Evolutionary conservation across 2,113 vertebrate genomes (phyloP).

Genomic region (Crotalus tigris): DNA sequence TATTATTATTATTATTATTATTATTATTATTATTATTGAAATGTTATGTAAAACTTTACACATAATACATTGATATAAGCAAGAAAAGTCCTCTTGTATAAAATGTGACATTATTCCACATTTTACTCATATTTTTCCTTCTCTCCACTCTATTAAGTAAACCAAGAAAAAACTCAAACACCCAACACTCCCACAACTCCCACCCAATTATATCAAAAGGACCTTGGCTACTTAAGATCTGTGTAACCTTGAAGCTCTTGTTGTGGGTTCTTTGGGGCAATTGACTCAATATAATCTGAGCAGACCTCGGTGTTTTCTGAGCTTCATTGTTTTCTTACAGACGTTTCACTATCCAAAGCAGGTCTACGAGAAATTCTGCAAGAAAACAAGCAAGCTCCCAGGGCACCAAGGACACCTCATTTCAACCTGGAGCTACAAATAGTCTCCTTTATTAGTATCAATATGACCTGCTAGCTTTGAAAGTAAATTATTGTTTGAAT

Average conservation of each 20-base stretch:
- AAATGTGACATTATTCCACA: neutral
- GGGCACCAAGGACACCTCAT: neutral
- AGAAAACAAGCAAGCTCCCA: neutral
- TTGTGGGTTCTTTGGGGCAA: neutral
- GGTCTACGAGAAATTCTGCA: neutral
- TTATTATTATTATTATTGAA: neutral
- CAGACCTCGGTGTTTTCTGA: neutral
- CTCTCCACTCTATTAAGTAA: neutral
- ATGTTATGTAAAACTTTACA: neutral
- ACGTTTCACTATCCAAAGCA: neutral
- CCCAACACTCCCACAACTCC: neutral
- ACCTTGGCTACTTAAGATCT: neutral
- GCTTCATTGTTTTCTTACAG: neutral
- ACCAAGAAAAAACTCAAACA: neutral
- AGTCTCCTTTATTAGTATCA: neutral
- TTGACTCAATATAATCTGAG: neutral
- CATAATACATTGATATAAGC: neutral
- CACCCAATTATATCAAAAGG: neutral
- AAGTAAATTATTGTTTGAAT: neutral
- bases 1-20: neutral
- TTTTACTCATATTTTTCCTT: neutral
- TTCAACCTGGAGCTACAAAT: neutral
- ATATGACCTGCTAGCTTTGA: neutral
- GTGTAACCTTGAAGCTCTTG: neutral
- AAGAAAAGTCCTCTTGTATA: neutral